Evolutionary conservation across 64 coral and sea anemone genomes (phyloP), one percentile per base, ranked within the genome.

Genomic region (Porites lutea): DNA sequence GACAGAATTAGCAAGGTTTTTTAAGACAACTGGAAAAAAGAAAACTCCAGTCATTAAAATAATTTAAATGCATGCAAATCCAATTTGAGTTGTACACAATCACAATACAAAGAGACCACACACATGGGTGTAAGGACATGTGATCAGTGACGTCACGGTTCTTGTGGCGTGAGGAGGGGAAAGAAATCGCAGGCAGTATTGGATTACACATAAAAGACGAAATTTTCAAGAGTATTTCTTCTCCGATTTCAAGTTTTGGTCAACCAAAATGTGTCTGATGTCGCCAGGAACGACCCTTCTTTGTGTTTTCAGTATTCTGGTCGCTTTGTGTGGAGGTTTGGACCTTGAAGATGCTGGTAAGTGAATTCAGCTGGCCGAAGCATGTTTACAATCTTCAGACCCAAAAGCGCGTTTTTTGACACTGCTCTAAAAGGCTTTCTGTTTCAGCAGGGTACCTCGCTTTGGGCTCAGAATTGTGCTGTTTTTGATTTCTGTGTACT

Each of bases 91-190:
- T 20, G 27, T 37, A 37, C 27, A 37, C 27, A 37, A 37, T 37
- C 27, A 37, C 27, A 37, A 37, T 37, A 37, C 27, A 37, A 37
- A 37, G 27, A 37, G 27, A 52, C 50, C 12, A 11, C 45, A 43
- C 16, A 19, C 44, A 60, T 43, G 79, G 59, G 61, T 84, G 59
- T 84, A 18, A n/a, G 53, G 52, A 72, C 89, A 91, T 46, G 89
- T 91, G 89, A 59, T 64, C 6, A 20, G 70, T 91, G 79, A 91
- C 89, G 89, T 91, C 89, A 91, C 43, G 58, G 58, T 79, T 57
- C 71, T 91, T 68, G 27, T 37, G 62, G 81, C 63, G 61, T 68
- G 45, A 84, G 81, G 46, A 8, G 7, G 7, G 54, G 12, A 57
- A 12, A 57, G 57, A 59, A 69, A 21, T 13, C 45, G 67, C 65